Evolutionary conservation across 1,140 invertebrate species (phyloP).

Genomic region (Tribolium castaneum): DNA sequence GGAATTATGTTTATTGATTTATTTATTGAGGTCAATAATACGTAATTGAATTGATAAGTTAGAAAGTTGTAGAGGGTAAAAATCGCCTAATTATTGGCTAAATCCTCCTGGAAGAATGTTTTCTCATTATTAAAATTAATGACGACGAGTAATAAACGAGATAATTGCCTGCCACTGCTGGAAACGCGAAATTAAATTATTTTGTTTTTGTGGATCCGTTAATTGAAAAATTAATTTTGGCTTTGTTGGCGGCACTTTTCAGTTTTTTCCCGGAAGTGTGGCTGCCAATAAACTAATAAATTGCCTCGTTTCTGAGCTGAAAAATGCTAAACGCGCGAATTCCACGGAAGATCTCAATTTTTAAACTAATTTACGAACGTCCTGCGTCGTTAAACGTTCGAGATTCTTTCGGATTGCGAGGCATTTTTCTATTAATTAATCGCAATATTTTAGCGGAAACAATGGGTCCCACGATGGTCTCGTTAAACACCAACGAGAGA

Average conservation of each 20-base stretch:
- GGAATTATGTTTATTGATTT: constrained; percentile 1
- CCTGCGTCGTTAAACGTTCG: constrained; percentile 3
- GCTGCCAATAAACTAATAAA: constrained; percentile 6
- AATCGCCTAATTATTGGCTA: not conserved
- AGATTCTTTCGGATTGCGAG: not conserved
- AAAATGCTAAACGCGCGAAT: not conserved
- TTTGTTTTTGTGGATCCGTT: constrained; percentile 2
- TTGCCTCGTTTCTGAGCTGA: not conserved
- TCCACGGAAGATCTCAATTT: not conserved
- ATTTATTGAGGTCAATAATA: constrained; percentile 5
- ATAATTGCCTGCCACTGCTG: not conserved
- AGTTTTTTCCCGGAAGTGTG: not conserved
- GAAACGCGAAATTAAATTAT: not conserved
- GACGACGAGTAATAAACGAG: not conserved
- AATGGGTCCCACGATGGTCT: not conserved
- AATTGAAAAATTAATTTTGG: constrained; percentile 12
- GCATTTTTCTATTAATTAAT: not conserved
- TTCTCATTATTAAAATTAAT: constrained; percentile 6
- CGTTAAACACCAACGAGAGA: not conserved
- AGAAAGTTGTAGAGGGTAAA: not conserved
- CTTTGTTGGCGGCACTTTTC: constrained; percentile 1
- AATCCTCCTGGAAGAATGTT: not conserved
- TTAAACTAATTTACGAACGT: constrained; percentile 21
- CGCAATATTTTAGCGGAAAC: not conserved
- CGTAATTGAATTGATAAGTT: not conserved